A percentile compares a stretch with the other conserved stretches of the same genome.
These are phyloP conservation scores for Pitta sordida DNA, from an alignment of 2,113 vertebrate genomes.

Conservation along the genomic window DNA sequence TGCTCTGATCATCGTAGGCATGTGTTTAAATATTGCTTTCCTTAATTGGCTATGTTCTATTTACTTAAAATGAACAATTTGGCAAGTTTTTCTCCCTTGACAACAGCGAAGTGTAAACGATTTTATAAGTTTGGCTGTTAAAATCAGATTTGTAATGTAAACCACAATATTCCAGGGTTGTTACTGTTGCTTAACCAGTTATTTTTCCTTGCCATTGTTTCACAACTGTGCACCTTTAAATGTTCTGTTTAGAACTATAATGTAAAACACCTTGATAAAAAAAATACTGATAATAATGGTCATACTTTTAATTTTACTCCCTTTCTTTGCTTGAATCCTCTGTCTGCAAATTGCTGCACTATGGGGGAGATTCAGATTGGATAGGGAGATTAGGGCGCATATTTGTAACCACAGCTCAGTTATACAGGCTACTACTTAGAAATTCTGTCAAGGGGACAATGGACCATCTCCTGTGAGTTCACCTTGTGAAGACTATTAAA, in stretches of 20 bases:
- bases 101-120: constrained; percentile 77
- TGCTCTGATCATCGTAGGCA: constrained; percentile 78
- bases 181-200: constrained; percentile 59
- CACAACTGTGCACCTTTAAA: constrained; percentile 45
- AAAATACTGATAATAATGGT: not conserved
- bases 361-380: not conserved
- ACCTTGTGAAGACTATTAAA: not conserved
- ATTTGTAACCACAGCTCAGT: not conserved
- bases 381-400: not conserved
- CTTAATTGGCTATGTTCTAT: constrained; percentile 85
- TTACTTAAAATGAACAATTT: constrained; percentile 85
- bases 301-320: not conserved
- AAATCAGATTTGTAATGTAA: constrained; percentile 78
- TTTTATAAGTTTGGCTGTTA: constrained; percentile 83
- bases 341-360: not conserved
- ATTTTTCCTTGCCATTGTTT: constrained; percentile 37
- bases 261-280: not conserved
- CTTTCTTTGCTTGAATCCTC: not conserved
- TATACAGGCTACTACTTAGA: not conserved
- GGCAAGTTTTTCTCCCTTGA: constrained; percentile 81
- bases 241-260: constrained; percentile 19
- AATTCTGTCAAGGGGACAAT: not conserved
- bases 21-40: constrained; percentile 82
- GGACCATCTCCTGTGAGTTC: not conserved
- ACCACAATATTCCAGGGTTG: constrained; percentile 65